Base-by-base conservation (phyloP, 2,888 invertebrate genomes). In the Tetanocera ferruginea region DNA sequence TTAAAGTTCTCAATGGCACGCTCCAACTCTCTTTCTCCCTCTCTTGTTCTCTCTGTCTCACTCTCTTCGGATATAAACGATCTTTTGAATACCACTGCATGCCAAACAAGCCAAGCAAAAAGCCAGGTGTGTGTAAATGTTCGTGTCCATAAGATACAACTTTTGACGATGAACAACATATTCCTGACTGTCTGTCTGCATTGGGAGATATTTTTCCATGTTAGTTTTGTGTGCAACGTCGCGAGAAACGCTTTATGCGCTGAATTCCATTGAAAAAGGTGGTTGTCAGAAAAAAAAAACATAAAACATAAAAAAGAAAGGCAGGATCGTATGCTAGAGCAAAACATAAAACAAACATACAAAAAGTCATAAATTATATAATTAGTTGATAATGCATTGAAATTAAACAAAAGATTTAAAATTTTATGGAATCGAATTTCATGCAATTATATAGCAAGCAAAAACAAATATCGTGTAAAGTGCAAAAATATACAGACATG, bases 171-270 rank as follows among this genome's bases (percentile, higher is more conserved):
- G 62, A 49, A 75, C 14, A 14, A 51, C 67, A 67, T 66, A 66
- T 75, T 67, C 66, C 74, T 51, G 64, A 51, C 52, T 25, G 57
- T 52, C 60, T 52, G 49, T 52, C 60, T 52, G 49, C 74, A 11
- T 64, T 73, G 67, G 31, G 67, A 67, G 75, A 55, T 55, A 75
- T 31, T n/a, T 75, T 74, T 67, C 55, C 34, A n/a, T 23, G 6
- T 75, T 67, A 75, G 75, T 75, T 55, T 52, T 67, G 25, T 55
- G 55, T 75, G 75, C 52, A 67, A 37, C 55, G 74, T 66, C 67
- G 75, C 31, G 64, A 55, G 31, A 43, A 55, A 43, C 67, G 75
- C 23, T 66, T 66, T 66, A 17, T 67, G 49, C 31, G 73, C n/a
- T 19, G 62, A 23, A 23, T 69, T 28, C 51, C 34, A 23, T 17